Evolutionary conservation across 1,140 invertebrate species (phyloP).

Genomic region (Asobara japonica): DNA sequence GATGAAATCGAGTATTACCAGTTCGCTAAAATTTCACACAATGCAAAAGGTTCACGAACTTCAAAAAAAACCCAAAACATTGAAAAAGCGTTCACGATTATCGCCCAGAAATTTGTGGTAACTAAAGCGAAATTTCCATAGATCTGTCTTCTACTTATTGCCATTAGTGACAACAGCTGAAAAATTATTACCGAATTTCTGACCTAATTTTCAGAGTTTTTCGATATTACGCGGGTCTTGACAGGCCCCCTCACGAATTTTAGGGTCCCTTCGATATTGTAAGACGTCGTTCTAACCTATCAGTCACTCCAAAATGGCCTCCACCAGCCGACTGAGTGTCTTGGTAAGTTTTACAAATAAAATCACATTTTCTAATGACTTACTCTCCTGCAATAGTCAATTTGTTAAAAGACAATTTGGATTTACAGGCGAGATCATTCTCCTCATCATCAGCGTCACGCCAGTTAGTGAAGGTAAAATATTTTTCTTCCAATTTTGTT

Average conservation of each 20-base stretch:
- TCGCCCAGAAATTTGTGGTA: too few relatives aligned
- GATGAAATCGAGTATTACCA: too few relatives aligned
- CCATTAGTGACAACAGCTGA: neutral
- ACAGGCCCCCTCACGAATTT: neutral
- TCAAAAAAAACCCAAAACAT: too few relatives aligned
- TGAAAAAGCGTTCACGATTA: too few relatives aligned
- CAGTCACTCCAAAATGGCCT: slow-evolving; percentile 5
- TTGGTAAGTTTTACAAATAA: neutral
- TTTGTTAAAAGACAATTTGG: slow-evolving; percentile 30
- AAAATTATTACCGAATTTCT: neutral
- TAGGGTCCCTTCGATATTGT: neutral
- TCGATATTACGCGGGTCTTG: neutral
- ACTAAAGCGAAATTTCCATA: too few relatives aligned
- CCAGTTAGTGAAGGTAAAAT: slow-evolving; percentile 70
- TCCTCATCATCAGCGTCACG: slow-evolving; percentile 65
- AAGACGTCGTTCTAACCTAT: neutral
- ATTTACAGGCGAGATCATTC: slow-evolving; percentile 57
- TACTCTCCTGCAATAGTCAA: neutral
- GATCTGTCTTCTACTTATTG: neutral
- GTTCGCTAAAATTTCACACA: too few relatives aligned
- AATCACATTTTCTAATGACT: neutral
- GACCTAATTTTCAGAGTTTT: neutral
- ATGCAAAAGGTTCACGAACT: too few relatives aligned
- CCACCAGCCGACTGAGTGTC: neutral
- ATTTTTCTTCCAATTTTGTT: slow-evolving; percentile 27